These are phyloP conservation scores for Orchesella flavescens DNA, from an alignment of 2,888 invertebrate genomes.

Conservation along the genomic window DNA sequence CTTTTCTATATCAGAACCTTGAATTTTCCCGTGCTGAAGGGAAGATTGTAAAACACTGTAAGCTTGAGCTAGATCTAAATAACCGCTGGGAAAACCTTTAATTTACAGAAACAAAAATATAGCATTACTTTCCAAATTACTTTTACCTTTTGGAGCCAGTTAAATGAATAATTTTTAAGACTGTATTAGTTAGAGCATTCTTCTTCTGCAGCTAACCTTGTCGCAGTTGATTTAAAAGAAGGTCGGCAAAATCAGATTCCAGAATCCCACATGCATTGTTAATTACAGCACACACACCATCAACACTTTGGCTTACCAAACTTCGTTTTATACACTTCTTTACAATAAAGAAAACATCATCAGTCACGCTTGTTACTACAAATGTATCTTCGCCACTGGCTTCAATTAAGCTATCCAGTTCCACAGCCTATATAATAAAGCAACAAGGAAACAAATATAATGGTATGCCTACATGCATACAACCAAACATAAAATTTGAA, in stretches of 20 bases:
- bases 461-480: too few species aligned
- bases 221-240: slow-evolving; percentile 83
- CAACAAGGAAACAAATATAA: neutral
- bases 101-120: slow-evolving; percentile 35
- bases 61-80: slow-evolving; percentile 85
- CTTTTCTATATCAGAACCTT: slow-evolving; percentile 86
- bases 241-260: slow-evolving; percentile 87
- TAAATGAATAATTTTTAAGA: too few species aligned
- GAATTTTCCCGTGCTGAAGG: slow-evolving; percentile 86
- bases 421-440: slow-evolving; percentile 79
- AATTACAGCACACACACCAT: slow-evolving; percentile 96
- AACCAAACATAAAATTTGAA: too few species aligned
- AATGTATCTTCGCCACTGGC: slow-evolving; percentile 79
- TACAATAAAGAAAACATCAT: slow-evolving; percentile 97
- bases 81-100: slow-evolving; percentile 76
- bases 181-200: too few species aligned
- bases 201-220: too few species aligned
- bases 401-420: slow-evolving; percentile 84
- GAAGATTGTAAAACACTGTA: slow-evolving; percentile 87
- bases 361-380: slow-evolving; percentile 88
- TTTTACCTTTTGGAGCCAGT: too few species aligned
- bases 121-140: too few species aligned
- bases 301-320: slow-evolving; percentile 91
- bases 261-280: slow-evolving; percentile 92
- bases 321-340: slow-evolving; percentile 95